Percentiles rank a stretch among this genome's conserved stretches.
Evolutionary conservation across 2,113 vertebrate genomes (phyloP).

Genomic region (Anser cygnoides): DNA sequence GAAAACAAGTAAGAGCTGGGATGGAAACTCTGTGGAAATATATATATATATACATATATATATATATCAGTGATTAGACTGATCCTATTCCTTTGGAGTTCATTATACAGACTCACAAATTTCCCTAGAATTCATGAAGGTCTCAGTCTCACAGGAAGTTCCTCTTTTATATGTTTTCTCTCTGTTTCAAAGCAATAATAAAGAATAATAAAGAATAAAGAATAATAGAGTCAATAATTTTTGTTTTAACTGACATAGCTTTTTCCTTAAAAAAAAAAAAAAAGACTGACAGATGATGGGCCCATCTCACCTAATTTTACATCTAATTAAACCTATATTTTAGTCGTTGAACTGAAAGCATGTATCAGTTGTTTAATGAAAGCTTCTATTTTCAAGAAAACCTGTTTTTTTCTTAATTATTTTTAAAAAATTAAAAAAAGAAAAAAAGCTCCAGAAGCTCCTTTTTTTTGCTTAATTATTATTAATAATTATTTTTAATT

Average conservation of each 20-base stretch:
- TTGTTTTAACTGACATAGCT: neutral
- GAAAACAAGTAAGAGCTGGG: neutral
- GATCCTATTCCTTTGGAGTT: neutral
- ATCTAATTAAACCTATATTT: neutral
- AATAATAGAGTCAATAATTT: neutral
- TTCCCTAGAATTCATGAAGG: neutral
- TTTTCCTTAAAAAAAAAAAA: neutral
- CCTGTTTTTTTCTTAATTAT: neutral
- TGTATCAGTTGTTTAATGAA: neutral
- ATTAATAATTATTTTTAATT: neutral
- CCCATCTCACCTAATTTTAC: neutral
- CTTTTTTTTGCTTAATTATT: neutral
- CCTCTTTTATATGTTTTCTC: neutral
- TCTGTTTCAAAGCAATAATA: neutral
- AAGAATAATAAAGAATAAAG: neutral
- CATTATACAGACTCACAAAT: neutral
- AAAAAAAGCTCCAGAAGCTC: neutral
- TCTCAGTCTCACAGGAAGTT: neutral
- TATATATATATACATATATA: too few relatives aligned
- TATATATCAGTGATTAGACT: neutral
- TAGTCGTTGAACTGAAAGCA: neutral
- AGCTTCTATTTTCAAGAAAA: neutral
- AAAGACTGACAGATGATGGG: neutral
- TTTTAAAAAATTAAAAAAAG: neutral
- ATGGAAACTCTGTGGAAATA: neutral